Conservation (phyloP, 2,113 vertebrate genomes). For the Calidris pugnax region DNA sequence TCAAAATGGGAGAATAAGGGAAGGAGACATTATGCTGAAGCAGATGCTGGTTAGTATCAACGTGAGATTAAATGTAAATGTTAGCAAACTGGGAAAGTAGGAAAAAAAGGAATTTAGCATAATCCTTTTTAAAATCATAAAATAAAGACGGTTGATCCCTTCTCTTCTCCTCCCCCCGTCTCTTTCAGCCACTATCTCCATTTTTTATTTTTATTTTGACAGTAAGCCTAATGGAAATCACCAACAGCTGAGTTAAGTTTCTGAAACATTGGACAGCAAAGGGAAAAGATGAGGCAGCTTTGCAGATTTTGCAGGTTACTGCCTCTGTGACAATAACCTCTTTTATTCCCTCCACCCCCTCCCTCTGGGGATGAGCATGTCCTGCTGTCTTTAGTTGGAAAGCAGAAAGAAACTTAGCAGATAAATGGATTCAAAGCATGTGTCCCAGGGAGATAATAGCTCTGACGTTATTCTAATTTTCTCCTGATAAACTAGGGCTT, state of each 20-base stretch:
- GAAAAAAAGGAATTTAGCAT: not conserved
- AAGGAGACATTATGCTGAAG: not conserved
- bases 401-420: constrained; percentile 30
- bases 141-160: not conserved
- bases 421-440: constrained; percentile 36
- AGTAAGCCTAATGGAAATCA: constrained; percentile 28
- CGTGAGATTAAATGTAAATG: constrained; percentile 24
- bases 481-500: not conserved
- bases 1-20: not conserved
- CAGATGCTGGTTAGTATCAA: not conserved
- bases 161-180: not conserved
- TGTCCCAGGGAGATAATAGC: constrained; percentile 62
- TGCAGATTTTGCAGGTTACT: constrained; percentile 24
- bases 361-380: not conserved
- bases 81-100: not conserved
- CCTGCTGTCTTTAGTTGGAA: constrained; percentile 28
- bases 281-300: constrained; percentile 15
- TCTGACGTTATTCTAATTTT: constrained; percentile 22
- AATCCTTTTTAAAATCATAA: constrained; percentile 34
- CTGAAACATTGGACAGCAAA: not conserved
- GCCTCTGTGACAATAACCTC: constrained; percentile 13
- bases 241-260: not conserved
- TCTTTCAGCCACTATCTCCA: not conserved
- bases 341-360: not conserved
- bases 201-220: constrained; percentile 38